phyloP scores from a whole-genome alignment of 2,888 invertebrate genomes.

The Sminthurides aquaticus region DNA sequence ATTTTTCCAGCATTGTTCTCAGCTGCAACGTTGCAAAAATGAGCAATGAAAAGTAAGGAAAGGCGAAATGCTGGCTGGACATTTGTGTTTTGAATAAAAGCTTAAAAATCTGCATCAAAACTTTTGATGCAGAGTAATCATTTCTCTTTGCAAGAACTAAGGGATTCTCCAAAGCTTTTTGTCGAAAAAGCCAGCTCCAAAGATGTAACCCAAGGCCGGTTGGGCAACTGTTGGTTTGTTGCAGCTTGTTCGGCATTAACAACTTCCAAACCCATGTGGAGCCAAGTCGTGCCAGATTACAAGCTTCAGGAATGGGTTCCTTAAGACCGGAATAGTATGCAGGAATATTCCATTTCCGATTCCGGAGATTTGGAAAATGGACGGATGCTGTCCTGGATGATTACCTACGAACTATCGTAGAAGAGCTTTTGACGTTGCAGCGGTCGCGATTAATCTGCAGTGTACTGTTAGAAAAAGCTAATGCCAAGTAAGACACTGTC shows the following conservation, averaged over 20 bases:
- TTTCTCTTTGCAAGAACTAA: conserved; percentile 52
- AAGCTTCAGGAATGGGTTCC: conserved; percentile 53
- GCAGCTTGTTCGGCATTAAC: conserved; percentile 56
- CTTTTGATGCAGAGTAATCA: too few species aligned
- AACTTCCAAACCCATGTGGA: conserved; percentile 43
- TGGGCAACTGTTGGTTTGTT: conserved; percentile 60
- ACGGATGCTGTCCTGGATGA: conserved; percentile 56
- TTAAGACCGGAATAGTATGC: conserved; percentile 47
- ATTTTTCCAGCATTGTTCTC: conserved; percentile 92
- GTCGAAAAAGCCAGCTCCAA: conserved; percentile 51
- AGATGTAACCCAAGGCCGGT: conserved; percentile 52
- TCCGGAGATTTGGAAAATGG: conserved; percentile 58
- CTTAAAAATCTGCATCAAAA: too few species aligned
- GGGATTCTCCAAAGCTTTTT: conserved; percentile 51
- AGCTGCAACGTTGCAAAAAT: too few species aligned
- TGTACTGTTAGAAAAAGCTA: conserved; percentile 58
- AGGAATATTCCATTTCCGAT: conserved; percentile 53
- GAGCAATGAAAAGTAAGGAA: too few species aligned
- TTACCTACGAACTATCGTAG: conserved; percentile 48
- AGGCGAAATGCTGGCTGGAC: too few species aligned
- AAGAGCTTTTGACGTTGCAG: conserved; percentile 53
- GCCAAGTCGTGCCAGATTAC: conserved; percentile 55
- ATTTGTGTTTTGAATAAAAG: too few species aligned
- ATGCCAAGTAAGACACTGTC: conserved; percentile 53
- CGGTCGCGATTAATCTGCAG: conserved; percentile 55